Base-by-base conservation (phyloP, 2,888 invertebrate species). In the Himalopsyche japonica region DNA sequence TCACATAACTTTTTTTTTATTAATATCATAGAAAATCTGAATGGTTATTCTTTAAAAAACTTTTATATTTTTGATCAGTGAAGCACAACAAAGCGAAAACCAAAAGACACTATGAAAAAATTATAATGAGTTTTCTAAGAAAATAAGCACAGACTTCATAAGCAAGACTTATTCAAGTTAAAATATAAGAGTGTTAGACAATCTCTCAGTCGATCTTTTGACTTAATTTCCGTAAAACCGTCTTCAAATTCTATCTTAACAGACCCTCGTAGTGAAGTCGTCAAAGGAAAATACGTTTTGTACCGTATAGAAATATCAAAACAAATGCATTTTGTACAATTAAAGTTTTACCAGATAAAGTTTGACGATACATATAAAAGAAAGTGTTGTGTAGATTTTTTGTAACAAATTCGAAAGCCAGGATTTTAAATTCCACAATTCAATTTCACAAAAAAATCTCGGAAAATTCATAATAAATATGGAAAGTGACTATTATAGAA, bases 181-280 rank as follows among this genome's bases (percentile, higher is more conserved):
- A 64, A 27, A 27, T 24, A 24, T 64, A 27, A 64, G 24, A 27
- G 27, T 79, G 24, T 24, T 24, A 27, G 24, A 27, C 64, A 82
- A 84, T 84, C 84, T 79, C 8, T n/a, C 32, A 47, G 82, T 20
- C 76, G 79, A 84, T 84, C 84, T 84, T 79, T 82, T 84, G 78
- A 81, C 76, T 84, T 84, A 84, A 84, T 84, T 84, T 84, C 84
- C 81, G 81, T 79, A 57, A 34, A 47, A 84, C 84, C 79, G 43
- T 77, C 20, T 77, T 20, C 77, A 37, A 77, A 37, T 43, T 43
- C 77, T 77, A 37, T 10, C 10, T 7, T 24, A 37, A n/a, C 24
- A 12, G 24, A 77, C 77, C 77, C 3, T 34, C 37, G 77, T 77
- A 20, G 43, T 1, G 0, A 77, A 77, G 34, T n/a, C 77, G 37